Conservation (phyloP, 2,113 vertebrate genomes). For the Campylomormyrus numenius region DNA sequence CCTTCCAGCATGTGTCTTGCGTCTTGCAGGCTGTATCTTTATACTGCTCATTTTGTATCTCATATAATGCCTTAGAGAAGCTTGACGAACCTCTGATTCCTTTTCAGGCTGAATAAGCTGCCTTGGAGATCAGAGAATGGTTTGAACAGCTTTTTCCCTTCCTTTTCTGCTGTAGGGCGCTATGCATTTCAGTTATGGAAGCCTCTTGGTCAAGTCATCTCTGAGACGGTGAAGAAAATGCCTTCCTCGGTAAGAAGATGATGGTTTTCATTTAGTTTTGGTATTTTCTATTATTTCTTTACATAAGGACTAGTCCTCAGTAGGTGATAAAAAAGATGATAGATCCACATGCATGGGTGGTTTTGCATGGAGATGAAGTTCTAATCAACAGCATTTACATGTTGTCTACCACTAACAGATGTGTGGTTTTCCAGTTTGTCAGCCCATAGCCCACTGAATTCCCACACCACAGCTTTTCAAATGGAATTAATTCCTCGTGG, state of each 20-base stretch:
- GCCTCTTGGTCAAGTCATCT: slow-evolving; percentile 75
- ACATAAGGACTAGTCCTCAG: neutral
- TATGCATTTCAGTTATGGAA: slow-evolving; percentile 83
- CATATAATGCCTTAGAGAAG: neutral
- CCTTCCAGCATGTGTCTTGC: neutral
- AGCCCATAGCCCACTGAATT: neutral
- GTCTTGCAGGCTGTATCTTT: neutral
- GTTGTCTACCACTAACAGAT: neutral
- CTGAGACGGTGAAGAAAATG: slow-evolving; percentile 64
- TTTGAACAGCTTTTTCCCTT: neutral
- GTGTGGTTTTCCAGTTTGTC: neutral
- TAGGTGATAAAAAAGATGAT: neutral
- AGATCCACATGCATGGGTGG: neutral
- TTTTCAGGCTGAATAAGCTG: neutral
- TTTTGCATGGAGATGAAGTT: neutral
- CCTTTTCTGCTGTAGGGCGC: slow-evolving; percentile 62
- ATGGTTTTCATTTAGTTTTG: neutral
- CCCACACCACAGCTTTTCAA: neutral
- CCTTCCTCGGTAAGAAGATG: slow-evolving; percentile 13
- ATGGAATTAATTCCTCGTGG: neutral
- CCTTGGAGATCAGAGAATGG: neutral
- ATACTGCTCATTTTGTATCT: neutral
- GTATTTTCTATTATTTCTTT: neutral
- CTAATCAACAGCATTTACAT: neutral
- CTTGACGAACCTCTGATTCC: neutral